Evolutionary conservation across 2,888 invertebrate species (phyloP).

Genomic region (Hartigia nigra): DNA sequence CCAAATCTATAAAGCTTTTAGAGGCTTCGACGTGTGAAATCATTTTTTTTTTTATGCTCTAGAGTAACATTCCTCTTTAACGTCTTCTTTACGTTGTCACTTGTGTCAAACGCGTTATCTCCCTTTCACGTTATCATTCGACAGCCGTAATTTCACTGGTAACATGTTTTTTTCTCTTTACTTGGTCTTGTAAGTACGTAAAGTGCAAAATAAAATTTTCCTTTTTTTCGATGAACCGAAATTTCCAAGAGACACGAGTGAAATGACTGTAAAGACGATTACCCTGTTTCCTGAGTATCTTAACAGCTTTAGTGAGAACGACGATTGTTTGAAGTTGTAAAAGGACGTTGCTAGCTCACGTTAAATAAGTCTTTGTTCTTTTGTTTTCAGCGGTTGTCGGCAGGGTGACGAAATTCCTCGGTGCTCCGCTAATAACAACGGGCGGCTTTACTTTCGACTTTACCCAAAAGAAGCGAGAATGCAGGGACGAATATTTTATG

Average conservation of each 20-base stretch:
- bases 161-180: neutral
- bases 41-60: neutral
- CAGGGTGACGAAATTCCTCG: constrained; percentile 81
- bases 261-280: neutral
- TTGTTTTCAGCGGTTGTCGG: constrained; percentile 79
- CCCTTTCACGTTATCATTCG: neutral
- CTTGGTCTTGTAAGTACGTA: rapidly evolving
- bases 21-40: neutral
- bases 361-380: neutral
- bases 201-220: neutral
- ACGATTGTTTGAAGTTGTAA: neutral
- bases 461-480: constrained; percentile 75
- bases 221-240: neutral
- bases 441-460: constrained; percentile 87
- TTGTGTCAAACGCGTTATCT: neutral
- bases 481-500: constrained; percentile 83
- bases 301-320: neutral
- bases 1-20: neutral
- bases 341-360: neutral
- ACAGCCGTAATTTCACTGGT: neutral
- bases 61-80: neutral
- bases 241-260: too few relatives aligned
- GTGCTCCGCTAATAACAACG: constrained; percentile 81
- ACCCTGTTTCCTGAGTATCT: neutral
- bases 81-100: neutral